A percentile compares a stretch with the other conserved stretches of the same genome.
Evolutionary conservation across 2,797 vertebrate species (phyloP).

Genomic region (Loris lydekkerianus): DNA sequence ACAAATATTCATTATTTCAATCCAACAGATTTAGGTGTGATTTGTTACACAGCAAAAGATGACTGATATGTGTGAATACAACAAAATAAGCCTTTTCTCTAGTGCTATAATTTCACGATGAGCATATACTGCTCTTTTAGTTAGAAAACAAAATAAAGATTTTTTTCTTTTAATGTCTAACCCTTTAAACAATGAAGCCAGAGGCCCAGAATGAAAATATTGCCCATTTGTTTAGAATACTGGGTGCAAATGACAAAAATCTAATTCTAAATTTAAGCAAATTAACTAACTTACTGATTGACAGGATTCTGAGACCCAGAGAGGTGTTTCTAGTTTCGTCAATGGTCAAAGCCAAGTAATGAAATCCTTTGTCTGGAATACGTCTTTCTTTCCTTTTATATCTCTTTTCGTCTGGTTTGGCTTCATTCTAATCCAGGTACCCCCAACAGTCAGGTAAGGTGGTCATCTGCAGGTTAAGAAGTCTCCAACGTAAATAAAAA

Average conservation of each 20-base stretch:
- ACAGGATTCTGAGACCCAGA: neutral
- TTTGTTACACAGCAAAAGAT: neutral
- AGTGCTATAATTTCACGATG: neutral
- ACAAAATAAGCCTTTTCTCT: neutral
- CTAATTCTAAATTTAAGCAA: conserved; percentile 1
- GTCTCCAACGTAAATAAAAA: neutral
- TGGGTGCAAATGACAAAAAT: neutral
- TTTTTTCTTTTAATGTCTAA: neutral
- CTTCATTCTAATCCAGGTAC: neutral
- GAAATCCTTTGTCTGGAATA: neutral
- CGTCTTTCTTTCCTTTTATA: neutral
- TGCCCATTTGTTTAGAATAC: neutral
- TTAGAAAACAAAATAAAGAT: conserved; percentile 7
- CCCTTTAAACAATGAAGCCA: conserved; percentile 21
- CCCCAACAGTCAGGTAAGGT: neutral
- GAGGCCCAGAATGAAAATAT: neutral
- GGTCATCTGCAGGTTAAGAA: neutral
- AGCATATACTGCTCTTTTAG: neutral
- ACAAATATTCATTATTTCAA: conserved; percentile 44
- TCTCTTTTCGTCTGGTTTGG: neutral
- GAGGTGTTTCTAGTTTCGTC: neutral
- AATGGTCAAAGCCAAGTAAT: neutral
- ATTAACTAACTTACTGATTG: neutral
- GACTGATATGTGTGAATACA: neutral
- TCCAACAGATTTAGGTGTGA: neutral